Base-by-base conservation (phyloP, 2,797 vertebrate species). In the Crossoptilon crossoptilon region DNA sequence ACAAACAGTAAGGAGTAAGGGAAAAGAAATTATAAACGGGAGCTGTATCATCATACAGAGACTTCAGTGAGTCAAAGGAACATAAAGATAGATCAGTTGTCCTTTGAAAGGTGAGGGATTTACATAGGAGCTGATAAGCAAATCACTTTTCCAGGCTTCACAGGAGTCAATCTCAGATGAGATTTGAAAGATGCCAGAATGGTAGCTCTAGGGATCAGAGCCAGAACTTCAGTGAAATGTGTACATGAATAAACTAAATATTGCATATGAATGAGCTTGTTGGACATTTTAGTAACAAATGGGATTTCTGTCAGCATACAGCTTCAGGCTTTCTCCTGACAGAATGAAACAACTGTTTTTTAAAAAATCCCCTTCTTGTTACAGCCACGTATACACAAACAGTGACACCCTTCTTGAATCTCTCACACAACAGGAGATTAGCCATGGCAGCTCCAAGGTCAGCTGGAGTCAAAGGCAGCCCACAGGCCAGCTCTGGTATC, bases 331-430 rank as follows among this genome's bases (percentile, higher is more conserved):
- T 64, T n/a, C 46, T 88, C 56, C 82, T 86, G 51, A 79, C 63
- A 59, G 29, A 56, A 31, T 6, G 51, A 67, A 84, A 68, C 39
- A 73, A 14, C 1, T 2, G 14, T 31, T 71, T 68, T 19, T 58
- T 56, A 88, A 58, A 51, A 46, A 67, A 26, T 14, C 29, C n/a
- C 33, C 37, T 87, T 33, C 51, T 78, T 6, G 0, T 84, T 79
- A 29, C 11, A n/a, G 58, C 79, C 69, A 8, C 0, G 0, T 5
- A 66, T 31, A 51, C 9, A 13, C n/a, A 14, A 41, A 13, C 67
- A 35, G 4, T 5, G 21, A 11, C 10, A 6, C 24, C 19, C 14
- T 12, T 53, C 66, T 35, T 14, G 0, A 84, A 43, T n/a, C 35
- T 49, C 49, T 46, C 43, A 18, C 46, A 9, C 0, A 0, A 9